Conservation (phyloP, 2,888 invertebrate species). For the Netelia inedita region DNA sequence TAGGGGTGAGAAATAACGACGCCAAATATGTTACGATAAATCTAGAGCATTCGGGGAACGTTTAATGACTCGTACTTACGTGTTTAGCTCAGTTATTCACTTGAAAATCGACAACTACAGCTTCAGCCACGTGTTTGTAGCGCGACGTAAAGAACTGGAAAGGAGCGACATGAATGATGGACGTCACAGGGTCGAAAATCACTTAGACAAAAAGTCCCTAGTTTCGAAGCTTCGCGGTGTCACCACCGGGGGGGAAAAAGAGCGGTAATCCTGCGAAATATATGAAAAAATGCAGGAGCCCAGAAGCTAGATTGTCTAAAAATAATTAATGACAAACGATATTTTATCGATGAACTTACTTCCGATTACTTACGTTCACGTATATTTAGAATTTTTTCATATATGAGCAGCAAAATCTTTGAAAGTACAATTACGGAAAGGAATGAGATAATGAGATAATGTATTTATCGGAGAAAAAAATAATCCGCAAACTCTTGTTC, state of each 20-base stretch:
- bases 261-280: background rate
- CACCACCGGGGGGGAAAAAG: background rate
- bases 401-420: conserved; percentile 64
- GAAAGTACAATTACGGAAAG: conserved; percentile 63
- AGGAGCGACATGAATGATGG: conserved; percentile 72
- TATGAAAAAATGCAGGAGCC: background rate
- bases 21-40: conserved; percentile 4
- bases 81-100: conserved; percentile 76
- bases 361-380: background rate
- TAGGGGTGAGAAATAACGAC: conserved; percentile 29
- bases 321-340: background rate
- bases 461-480: conserved; percentile 55
- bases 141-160: conserved; percentile 79
- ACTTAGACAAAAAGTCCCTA: conserved; percentile 46
- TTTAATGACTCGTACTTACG: conserved; percentile 72
- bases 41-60: conserved; percentile 14
- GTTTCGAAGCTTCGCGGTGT: conserved; percentile 19
- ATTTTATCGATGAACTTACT: background rate
- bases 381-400: conserved; percentile 40
- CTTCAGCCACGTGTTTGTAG: conserved; percentile 81
- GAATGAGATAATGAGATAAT: conserved; percentile 47
- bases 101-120: conserved; percentile 78
- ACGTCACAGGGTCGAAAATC: conserved; percentile 46
- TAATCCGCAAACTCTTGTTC: conserved; percentile 53
- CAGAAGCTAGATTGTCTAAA: background rate